Conservation (phyloP, 2,113 vertebrate species). For the Garra rufa region DNA sequence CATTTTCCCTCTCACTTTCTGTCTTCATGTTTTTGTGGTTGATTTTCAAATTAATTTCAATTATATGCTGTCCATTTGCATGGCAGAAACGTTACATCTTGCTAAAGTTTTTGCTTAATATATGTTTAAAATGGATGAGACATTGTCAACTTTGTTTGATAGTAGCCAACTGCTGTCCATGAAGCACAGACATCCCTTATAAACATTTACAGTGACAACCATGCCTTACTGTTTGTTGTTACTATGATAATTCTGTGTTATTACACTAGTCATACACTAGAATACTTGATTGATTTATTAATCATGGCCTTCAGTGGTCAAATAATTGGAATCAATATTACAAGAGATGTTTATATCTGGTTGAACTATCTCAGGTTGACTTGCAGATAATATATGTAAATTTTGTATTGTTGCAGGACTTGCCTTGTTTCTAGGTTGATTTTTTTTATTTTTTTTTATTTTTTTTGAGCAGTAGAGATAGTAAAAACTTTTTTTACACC, state of each 20-base stretch:
- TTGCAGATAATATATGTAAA: not conserved
- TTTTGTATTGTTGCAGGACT: not conserved
- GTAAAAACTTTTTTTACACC: too few species aligned
- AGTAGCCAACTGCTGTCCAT: conserved; percentile 59
- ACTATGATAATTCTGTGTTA: not conserved
- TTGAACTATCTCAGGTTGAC: not conserved
- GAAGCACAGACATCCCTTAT: not conserved
- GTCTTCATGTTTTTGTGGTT: not conserved
- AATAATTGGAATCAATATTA: not conserved
- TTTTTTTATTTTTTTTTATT: too few species aligned
- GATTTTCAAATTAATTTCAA: not conserved
- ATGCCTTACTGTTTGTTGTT: not conserved
- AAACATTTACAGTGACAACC: not conserved
- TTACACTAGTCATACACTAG: not conserved
- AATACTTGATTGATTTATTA: not conserved
- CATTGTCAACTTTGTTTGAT: conserved; percentile 54
- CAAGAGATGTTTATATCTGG: not conserved
- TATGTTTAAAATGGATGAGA: not conserved
- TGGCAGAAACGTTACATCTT: not conserved
- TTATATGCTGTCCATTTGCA: not conserved
- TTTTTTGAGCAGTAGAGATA: too few species aligned
- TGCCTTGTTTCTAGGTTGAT: not conserved
- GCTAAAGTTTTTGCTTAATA: not conserved
- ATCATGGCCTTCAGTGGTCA: not conserved
- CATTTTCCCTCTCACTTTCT: conserved; percentile 52